These are phyloP conservation scores for Tigriopus californicus DNA, from an alignment of 2,888 invertebrate genomes.

Conservation along the genomic window DNA sequence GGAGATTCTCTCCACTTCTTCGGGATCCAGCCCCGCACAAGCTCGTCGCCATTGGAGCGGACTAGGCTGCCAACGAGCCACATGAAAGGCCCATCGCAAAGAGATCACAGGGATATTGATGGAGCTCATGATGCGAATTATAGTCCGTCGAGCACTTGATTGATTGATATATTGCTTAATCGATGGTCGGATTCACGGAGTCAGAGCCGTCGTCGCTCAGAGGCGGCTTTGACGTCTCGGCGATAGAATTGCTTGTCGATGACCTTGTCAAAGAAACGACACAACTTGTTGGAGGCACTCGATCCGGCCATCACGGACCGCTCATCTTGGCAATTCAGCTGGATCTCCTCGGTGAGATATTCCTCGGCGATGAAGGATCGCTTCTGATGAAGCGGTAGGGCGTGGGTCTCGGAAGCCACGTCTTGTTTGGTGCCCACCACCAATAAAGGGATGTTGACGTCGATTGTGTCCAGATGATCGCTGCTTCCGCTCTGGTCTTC, in stretches of 20 bases:
- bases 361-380: conserved; percentile 60
- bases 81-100: conserved; percentile 1
- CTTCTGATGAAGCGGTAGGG: conserved; percentile 24
- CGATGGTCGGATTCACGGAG: too few relatives aligned
- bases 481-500: neutral
- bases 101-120: neutral
- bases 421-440: conserved; percentile 88
- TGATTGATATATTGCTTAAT: too few relatives aligned
- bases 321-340: conserved; percentile 45
- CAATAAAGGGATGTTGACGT: conserved; percentile 62
- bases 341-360: conserved; percentile 82
- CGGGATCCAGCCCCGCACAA: neutral
- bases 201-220: too few relatives aligned
- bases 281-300: conserved; percentile 78
- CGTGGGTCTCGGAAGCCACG: conserved; percentile 40
- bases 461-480: neutral
- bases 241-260: conserved; percentile 36
- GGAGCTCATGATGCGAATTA: too few relatives aligned
- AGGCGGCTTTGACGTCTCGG: conserved; percentile 20
- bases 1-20: conserved; percentile 1
- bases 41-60: neutral
- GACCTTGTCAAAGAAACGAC: conserved; percentile 80
- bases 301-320: conserved; percentile 82
- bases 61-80: neutral
- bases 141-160: too few relatives aligned